Conservation (phyloP, 1,140 invertebrate genomes). For the Lanistes nyassanus region DNA sequence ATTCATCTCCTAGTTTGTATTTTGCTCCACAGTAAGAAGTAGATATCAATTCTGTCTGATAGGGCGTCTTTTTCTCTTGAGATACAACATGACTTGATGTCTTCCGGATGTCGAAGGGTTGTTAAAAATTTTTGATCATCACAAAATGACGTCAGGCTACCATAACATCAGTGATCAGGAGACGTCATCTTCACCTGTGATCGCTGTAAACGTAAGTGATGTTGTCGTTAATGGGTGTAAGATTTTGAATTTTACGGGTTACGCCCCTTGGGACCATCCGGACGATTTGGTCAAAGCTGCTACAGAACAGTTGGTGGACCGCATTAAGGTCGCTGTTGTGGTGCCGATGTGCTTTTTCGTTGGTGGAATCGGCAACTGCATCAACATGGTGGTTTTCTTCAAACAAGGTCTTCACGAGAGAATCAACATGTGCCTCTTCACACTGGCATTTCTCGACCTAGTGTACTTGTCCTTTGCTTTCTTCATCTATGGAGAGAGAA, state of each 20-base stretch:
- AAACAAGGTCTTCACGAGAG: conserved; percentile 10
- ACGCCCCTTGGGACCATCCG: not conserved
- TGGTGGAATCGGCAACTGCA: not conserved
- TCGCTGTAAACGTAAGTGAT: too few relatives aligned
- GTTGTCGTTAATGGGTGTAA: not conserved
- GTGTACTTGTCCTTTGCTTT: not conserved
- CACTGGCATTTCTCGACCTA: not conserved
- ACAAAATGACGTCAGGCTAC: too few relatives aligned
- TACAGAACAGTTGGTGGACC: not conserved
- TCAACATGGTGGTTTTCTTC: conserved; percentile 15
- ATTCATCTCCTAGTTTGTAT: too few relatives aligned
- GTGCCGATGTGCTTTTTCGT: not conserved
- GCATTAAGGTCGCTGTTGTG: not conserved
- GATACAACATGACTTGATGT: too few relatives aligned
- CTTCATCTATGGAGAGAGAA: conserved; percentile 1
- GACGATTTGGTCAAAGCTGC: not conserved
- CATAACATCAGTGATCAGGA: too few relatives aligned
- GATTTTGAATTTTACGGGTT: not conserved
- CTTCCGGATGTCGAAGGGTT: too few relatives aligned
- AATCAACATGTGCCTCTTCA: conserved; percentile 15
- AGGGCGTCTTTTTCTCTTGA: too few relatives aligned
- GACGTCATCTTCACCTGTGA: too few relatives aligned
- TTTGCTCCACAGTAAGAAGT: too few relatives aligned
- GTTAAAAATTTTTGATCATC: too few relatives aligned
- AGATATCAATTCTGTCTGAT: too few relatives aligned